Base-by-base conservation (phyloP, 2,797 vertebrate species). In the Poecilia velifera region DNA sequence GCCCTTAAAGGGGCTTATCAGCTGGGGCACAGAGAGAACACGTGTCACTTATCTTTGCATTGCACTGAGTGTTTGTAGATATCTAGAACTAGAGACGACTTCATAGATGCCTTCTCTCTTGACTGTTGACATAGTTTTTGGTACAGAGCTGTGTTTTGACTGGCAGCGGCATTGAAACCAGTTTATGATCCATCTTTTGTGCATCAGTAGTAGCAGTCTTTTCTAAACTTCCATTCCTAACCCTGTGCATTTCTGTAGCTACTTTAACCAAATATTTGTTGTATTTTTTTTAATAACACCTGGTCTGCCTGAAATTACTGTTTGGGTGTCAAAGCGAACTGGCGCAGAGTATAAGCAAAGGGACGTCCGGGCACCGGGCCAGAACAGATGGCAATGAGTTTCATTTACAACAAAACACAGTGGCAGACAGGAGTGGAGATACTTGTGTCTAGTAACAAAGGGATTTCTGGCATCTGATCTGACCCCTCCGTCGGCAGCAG, bases 381-480 rank as follows among this genome's bases (percentile, higher is more conserved):
- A 85, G 79, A 85, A 82, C 90, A 92, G 91, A 93, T 93, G 92
- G 90, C 85, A 64, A 36, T 3, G 41, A 80, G 87, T 91, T 89
- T 91, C 83, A 82, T 81, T 88, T 78, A 74, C 79, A 90, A 77
- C 84, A 80, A 82, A 85, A 76, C 81, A 81, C 88, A 79, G 86
- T 84, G 79, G 73, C 87, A 82, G 74, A 81, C 83, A 78, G 77
- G 70, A 88, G 83, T 70, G 79, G 76, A 84, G 87, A 90, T 87
- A 86, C 89, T 84, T 90, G 82, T 84, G 87, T 91, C 87, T 89
- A 85, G 91, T 87, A 88, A 85, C 82, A 86, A 87, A 79, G 46
- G 81, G 78, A 80, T 78, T 53, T 66, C 51, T 46, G 36, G 78
- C 88, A 89, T 83, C 86, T 81, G 81, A 76, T 84, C 86, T 86